Conservation (phyloP, 2,888 invertebrate species). For the Allophyes oxyacanthae region DNA sequence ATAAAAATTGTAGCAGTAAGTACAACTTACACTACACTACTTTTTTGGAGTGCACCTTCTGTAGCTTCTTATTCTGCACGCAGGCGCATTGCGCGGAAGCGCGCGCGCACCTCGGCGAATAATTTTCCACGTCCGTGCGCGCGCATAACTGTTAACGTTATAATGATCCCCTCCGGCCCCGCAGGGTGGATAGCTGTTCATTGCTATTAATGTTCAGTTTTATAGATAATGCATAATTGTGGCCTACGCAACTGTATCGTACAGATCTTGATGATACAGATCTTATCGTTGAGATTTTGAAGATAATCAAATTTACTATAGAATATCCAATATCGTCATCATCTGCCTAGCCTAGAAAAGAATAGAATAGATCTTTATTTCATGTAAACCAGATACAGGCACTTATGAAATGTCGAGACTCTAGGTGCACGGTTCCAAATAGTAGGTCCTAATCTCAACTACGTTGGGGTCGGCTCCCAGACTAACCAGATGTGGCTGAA, state of each 20-base stretch:
- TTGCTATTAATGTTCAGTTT: constrained; percentile 46
- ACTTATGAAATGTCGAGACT: too few relatives aligned
- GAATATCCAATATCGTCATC: too few relatives aligned
- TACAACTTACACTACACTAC: too few relatives aligned
- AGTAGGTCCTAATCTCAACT: too few relatives aligned
- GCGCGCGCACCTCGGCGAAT: constrained; percentile 70
- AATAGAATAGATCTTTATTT: too few relatives aligned
- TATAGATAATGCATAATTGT: constrained; percentile 51
- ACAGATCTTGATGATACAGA: constrained; percentile 34
- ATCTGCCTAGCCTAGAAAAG: too few relatives aligned
- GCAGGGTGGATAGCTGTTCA: constrained; percentile 32
- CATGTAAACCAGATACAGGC: too few relatives aligned
- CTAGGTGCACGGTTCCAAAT: too few relatives aligned
- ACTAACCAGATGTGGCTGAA: too few relatives aligned
- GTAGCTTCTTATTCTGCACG: constrained; percentile 17
- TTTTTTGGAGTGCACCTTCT: constrained; percentile 33
- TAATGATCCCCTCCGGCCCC: constrained; percentile 71
- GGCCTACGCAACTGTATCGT: constrained; percentile 31
- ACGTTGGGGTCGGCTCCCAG: too few relatives aligned
- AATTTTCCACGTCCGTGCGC: constrained; percentile 87
- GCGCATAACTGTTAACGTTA: constrained; percentile 80
- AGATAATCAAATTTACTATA: constrained; percentile 31
- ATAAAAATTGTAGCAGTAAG: too few relatives aligned
- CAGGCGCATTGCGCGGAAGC: constrained; percentile 71
- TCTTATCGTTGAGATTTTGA: constrained; percentile 25